Percentiles rank a stretch among this genome's conserved stretches.
Conservation (phyloP, 2,888 invertebrate genomes). For the Aleiodes alternator region DNA sequence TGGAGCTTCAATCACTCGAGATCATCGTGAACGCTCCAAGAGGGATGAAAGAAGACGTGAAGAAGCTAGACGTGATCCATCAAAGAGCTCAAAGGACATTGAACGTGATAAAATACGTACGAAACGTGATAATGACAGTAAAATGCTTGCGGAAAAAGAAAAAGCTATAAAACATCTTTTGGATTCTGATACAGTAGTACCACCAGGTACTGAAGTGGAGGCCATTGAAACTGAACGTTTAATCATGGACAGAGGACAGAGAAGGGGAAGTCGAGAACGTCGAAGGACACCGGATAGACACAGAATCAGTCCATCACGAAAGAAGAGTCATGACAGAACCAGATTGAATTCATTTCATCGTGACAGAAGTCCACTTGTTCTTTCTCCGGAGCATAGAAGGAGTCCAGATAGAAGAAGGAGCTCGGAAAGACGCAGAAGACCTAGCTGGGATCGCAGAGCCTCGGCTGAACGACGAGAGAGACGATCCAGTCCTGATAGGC, state of each 20-base stretch:
- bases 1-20: slow-evolving; percentile 55
- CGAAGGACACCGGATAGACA: slow-evolving; percentile 60
- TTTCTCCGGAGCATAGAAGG: slow-evolving; percentile 62
- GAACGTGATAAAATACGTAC: slow-evolving; percentile 71
- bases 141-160: slow-evolving; percentile 72
- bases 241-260: slow-evolving; percentile 50
- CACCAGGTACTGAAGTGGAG: slow-evolving; percentile 72
- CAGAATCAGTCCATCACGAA: slow-evolving; percentile 56
- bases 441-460: slow-evolving; percentile 64
- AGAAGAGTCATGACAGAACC: slow-evolving; percentile 57
- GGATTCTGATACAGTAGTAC: slow-evolving; percentile 71
- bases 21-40: slow-evolving; percentile 59
- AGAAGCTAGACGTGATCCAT: slow-evolving; percentile 69
- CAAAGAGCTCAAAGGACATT: slow-evolving; percentile 72
- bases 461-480: slow-evolving; percentile 63
- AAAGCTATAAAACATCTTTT: slow-evolving; percentile 72
- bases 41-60: slow-evolving; percentile 67
- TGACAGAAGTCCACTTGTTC: slow-evolving; percentile 46
- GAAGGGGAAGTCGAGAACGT: slow-evolving; percentile 54
- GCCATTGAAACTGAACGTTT: slow-evolving; percentile 67
- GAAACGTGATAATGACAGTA: slow-evolving; percentile 69
- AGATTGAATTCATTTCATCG: slow-evolving; percentile 55
- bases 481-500: slow-evolving; percentile 66
- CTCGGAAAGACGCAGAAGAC: slow-evolving; percentile 54
- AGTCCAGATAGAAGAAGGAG: slow-evolving; percentile 56